Base-by-base conservation (phyloP, 2,797 vertebrate species). In the Hoplostethus mediterraneus region DNA sequence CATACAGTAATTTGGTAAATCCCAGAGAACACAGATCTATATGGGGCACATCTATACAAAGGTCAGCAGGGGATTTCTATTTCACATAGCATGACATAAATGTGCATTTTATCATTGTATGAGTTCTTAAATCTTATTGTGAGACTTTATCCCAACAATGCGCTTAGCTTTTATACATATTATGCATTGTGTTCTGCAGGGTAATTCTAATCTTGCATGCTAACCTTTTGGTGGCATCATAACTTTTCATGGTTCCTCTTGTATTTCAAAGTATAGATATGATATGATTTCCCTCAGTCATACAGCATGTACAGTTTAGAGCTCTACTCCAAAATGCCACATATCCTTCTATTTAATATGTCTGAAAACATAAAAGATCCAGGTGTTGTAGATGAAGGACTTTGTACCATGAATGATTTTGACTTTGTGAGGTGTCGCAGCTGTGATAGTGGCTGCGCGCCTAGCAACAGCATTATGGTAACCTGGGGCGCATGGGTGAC, bases 1-100 rank as follows among this genome's bases (percentile, higher is more conserved):
- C 85, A 87, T 76, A 77, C 44, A 77, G 79, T 83, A 42, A 88
- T 82, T 83, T 90, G 67, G 66, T 40, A 71, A 84, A 82, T 85
- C 65, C 69, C 30, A 33, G 2, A 45, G 61, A 83, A 79, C 70
- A 86, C 67, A 70, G 73, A 89, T 89, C 87, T 73, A 85, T 90
- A 77, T n/a, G 60, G 48, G 30, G 58, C 56, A 67, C 67, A 90
- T 90, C 80, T 56, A 82, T 86, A 80, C 9, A 42, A 30, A 42
- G 67, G 63, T 79, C 81, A 67, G 55, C 28, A 9, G 68, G 59
- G 85, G 44, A 63, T 78, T 17, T 49, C 7, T 63, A 3, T 30
- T 33, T 63, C n/a, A 56, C 53, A 60, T 21, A 21, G 1, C 21
- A 21, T 21, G 17, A 80, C 17, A 47, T 61, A 69, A 38, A 60